phyloP scores from a whole-genome alignment of 2,888 invertebrate species.

The Helobdella robusta region DNA sequence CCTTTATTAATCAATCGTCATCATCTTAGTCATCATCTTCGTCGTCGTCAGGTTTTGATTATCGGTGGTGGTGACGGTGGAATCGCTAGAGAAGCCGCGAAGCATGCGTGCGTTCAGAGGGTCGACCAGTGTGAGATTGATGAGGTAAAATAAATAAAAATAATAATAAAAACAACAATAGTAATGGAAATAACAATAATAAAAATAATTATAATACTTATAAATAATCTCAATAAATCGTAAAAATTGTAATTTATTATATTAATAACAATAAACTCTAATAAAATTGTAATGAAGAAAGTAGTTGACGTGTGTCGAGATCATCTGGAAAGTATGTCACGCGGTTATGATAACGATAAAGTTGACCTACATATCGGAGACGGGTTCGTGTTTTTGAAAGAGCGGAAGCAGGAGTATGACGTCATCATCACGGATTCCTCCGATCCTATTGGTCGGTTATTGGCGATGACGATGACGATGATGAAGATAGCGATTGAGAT shows the following conservation, averaged over 20 bases:
- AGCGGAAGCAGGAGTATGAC: conserved; percentile 74
- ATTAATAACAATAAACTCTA: no score
- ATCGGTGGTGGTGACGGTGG: conserved; percentile 98
- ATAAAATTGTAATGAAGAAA: no score
- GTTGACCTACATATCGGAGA: conserved; percentile 75
- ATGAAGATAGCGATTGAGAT: neutral
- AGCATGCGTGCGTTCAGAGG: conserved; percentile 76
- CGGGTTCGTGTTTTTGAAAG: conserved; percentile 86
- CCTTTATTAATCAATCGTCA: no score
- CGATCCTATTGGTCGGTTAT: conserved; percentile 82
- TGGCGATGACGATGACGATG: neutral
- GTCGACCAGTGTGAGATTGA: conserved; percentile 93
- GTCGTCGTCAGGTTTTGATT: conserved; percentile 61
- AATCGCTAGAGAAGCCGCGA: conserved; percentile 84
- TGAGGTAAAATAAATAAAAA: conserved; percentile 51
- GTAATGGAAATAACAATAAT: no score
- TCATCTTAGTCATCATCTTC: neutral
- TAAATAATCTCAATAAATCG: no score
- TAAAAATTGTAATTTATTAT: no score
- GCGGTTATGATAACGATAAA: conserved; percentile 73
- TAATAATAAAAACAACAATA: no score
- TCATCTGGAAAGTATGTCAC: conserved; percentile 80
- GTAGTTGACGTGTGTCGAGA: conserved; percentile 82
- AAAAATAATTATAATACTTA: no score
- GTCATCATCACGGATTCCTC: conserved; percentile 97